Evolutionary conservation across 2,113 vertebrate genomes (phyloP), one percentile per base, ranked within the genome.

Genomic region (Asarcornis scutulata): DNA sequence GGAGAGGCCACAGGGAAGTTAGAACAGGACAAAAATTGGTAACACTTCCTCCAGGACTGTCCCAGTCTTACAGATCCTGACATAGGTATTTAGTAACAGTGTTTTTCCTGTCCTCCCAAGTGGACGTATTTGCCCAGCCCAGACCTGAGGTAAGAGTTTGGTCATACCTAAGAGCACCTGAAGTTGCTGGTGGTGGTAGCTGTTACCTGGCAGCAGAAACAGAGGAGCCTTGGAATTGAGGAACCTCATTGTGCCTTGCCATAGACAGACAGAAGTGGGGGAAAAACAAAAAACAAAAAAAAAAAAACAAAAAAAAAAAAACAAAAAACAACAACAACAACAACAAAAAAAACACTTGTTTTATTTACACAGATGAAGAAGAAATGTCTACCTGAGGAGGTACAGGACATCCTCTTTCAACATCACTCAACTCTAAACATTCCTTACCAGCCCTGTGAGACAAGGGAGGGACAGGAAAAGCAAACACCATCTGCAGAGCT

Each of bases 91-190:
- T 38, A 66, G 14, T 21, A 52, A 46, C 11, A 6, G 12, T 21
- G 11, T 0, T 3, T 36, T 67, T 80, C 62, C 21, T 53, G 20
- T 56, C 44, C 52, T 68, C 36, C 72, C 16, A 64, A 52, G 25
- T 8, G 8, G 62, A 42, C 5, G 2, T 1, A 9, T 69, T 22
- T 38, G 6, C 11, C 48, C 6, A 1, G 42, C 60, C 26, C 34
- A 66, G 50, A 69, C 29, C 26, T 22, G 17, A 79, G 23, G 2
- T 25, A 53, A 38, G 18, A 71, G 14, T 17, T 48, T 74, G 34
- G 5, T n/a, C 13, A 16, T 46, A 55, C 7, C 23, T 36, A 50
- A 52, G 22, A 52, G 50, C 6, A 26, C 50, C 50, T 52, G 50
- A 25, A 26, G 50, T 13, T 25, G 23, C 23, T 52, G 23, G 12